Conservation (phyloP, 2,797 vertebrate genomes). For the Typhlichthys subterraneus region DNA sequence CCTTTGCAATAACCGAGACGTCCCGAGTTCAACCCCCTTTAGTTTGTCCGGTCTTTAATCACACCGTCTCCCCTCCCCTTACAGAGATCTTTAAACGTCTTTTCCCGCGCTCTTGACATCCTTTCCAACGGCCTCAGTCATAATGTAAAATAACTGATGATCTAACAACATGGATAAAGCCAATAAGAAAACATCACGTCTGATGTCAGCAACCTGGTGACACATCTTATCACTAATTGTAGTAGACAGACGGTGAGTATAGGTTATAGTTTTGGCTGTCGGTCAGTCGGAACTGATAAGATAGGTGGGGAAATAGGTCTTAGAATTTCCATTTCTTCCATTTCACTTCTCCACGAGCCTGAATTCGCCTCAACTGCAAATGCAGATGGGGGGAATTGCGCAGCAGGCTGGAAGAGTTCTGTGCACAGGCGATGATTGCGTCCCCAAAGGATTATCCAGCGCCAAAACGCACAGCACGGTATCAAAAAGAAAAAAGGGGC, state of each 20-base stretch:
- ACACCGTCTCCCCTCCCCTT: constrained; percentile 55
- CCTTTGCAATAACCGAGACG: constrained; percentile 84
- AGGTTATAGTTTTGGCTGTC: neutral
- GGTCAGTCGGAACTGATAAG: constrained; percentile 33
- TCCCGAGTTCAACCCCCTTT: constrained; percentile 81
- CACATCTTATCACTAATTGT: no score
- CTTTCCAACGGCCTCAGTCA: neutral
- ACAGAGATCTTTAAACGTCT: constrained; percentile 22
- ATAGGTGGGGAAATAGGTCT: constrained; percentile 4
- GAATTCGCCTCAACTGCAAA: constrained; percentile 50
- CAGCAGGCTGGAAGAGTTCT: constrained; percentile 34
- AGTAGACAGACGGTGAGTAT: neutral
- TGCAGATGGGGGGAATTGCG: constrained; percentile 58
- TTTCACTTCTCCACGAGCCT: constrained; percentile 19
- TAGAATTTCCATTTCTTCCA: constrained; percentile 6
- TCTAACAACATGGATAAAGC: constrained; percentile 12
- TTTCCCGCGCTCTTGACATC: constrained; percentile 12
- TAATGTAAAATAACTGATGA: constrained; percentile 23
- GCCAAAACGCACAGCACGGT: constrained; percentile 43
- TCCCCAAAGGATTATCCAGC: constrained; percentile 44
- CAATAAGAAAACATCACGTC: constrained; percentile 26
- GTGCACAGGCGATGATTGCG: constrained; percentile 39
- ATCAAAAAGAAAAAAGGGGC: constrained; percentile 20
- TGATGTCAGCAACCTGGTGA: neutral
- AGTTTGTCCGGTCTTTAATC: constrained; percentile 52